Conservation (phyloP, 37 sponge, comb jelly and placozoan genomes). For the Beroe ovata region DNA sequence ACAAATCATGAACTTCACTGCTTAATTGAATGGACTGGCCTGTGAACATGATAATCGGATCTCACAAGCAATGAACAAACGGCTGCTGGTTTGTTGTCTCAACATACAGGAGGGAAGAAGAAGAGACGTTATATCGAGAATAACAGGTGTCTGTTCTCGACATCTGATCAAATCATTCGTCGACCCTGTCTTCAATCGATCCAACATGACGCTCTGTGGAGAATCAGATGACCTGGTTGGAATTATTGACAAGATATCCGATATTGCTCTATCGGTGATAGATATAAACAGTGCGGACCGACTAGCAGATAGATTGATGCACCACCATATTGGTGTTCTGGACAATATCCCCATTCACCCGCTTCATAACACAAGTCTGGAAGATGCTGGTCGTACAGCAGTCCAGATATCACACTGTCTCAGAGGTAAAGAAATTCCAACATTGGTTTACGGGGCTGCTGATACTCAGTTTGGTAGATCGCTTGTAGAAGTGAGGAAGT, state of each 20-base stretch:
- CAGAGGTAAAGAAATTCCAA: not conserved
- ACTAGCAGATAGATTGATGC: not conserved
- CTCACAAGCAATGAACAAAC: conserved; percentile 14
- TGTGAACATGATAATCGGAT: too few species aligned
- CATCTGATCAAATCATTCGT: conserved; percentile 16
- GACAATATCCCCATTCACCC: conserved; percentile 55
- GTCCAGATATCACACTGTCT: not conserved
- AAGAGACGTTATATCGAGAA: not conserved
- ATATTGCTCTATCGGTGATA: not conserved
- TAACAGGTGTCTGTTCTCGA: not conserved
- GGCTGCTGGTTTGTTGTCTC: conserved; percentile 41
- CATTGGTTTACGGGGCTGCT: conserved; percentile 42
- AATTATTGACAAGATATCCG: not conserved
- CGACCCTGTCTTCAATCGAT: conserved; percentile 45
- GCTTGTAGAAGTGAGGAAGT: conserved; percentile 22
- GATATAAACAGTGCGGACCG: conserved; percentile 35
- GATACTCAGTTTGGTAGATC: not conserved
- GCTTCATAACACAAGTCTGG: not conserved
- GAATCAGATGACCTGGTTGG: not conserved
- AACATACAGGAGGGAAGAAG: conserved; percentile 37
- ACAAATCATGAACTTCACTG: too few species aligned
- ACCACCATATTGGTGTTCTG: conserved; percentile 48
- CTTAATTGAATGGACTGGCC: too few species aligned
- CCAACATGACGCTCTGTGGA: conserved; percentile 29
- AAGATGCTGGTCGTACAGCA: conserved; percentile 12